phyloP scores from a whole-genome alignment of 2,888 invertebrate genomes.

The Pammene aurita region DNA sequence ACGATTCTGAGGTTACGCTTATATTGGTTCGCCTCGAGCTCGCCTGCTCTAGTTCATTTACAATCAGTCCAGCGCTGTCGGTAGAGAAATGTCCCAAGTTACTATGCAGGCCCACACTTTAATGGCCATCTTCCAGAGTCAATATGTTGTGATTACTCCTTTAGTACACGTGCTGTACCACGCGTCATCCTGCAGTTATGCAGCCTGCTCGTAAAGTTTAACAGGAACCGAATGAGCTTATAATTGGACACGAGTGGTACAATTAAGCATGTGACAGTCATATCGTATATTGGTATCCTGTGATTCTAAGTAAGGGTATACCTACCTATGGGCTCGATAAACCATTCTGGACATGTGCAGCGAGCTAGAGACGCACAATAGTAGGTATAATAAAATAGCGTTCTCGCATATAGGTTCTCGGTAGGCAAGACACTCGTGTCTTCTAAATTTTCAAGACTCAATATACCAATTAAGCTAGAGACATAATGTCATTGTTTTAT shows the following conservation, averaged over 20 bases:
- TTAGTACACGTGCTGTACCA: constrained; percentile 20
- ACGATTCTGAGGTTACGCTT: background rate
- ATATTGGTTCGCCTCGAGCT: background rate
- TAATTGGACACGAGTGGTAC: constrained; percentile 20
- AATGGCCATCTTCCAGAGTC: background rate
- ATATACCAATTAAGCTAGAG: background rate
- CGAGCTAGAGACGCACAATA: too few species aligned
- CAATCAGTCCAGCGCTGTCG: background rate
- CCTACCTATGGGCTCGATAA: too few species aligned
- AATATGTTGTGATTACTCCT: background rate
- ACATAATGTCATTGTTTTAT: background rate
- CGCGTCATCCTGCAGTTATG: constrained; percentile 19
- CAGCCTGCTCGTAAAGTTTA: constrained; percentile 17
- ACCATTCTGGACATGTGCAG: too few species aligned
- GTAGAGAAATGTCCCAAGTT: background rate
- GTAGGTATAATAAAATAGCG: too few species aligned
- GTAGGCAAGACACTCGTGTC: too few species aligned
- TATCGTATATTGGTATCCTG: too few species aligned
- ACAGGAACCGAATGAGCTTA: constrained; percentile 15
- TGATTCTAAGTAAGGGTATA: too few species aligned
- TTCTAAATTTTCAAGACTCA: too few species aligned
- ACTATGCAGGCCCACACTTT: background rate
- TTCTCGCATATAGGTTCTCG: too few species aligned
- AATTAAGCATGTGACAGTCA: too few species aligned
- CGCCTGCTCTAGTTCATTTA: background rate